Conservation (phyloP, 1,140 invertebrate genomes). For the Pinna nobilis region DNA sequence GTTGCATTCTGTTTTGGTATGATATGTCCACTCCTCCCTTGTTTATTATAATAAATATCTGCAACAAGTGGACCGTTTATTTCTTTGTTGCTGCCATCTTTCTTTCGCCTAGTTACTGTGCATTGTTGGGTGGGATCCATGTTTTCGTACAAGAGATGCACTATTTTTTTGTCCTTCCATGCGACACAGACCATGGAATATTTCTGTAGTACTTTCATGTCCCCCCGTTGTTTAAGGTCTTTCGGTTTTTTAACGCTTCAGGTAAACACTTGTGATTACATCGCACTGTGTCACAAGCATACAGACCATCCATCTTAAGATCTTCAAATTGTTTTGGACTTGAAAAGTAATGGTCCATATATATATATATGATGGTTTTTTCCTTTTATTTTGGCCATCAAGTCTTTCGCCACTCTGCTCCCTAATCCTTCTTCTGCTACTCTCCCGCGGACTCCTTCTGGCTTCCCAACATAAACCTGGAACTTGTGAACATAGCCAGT, state of each 20-base stretch:
- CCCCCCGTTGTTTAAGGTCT: neutral
- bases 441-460: slow-evolving; percentile 1
- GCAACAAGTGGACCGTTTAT: neutral
- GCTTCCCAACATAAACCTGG: slow-evolving; percentile 16
- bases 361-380: slow-evolving; percentile 11
- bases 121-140: slow-evolving; percentile 2
- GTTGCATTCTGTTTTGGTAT: slow-evolving; percentile 19
- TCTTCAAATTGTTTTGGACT: slow-evolving; percentile 1
- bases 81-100: neutral
- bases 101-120: neutral
- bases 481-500: slow-evolving; percentile 30
- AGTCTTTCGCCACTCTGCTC: neutral
- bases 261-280: neutral
- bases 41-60: neutral
- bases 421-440: slow-evolving; percentile 3
- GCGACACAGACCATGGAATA: neutral
- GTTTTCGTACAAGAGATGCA: neutral
- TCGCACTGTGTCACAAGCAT: neutral
- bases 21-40: slow-evolving; percentile 30
- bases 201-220: neutral
- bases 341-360: slow-evolving; percentile 21
- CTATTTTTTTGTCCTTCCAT: slow-evolving; percentile 12
- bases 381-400: neutral
- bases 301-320: neutral
- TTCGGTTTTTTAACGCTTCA: neutral